These are phyloP conservation scores for Butorides virescens DNA, from an alignment of 2,113 vertebrate species.

Conservation along the genomic window DNA sequence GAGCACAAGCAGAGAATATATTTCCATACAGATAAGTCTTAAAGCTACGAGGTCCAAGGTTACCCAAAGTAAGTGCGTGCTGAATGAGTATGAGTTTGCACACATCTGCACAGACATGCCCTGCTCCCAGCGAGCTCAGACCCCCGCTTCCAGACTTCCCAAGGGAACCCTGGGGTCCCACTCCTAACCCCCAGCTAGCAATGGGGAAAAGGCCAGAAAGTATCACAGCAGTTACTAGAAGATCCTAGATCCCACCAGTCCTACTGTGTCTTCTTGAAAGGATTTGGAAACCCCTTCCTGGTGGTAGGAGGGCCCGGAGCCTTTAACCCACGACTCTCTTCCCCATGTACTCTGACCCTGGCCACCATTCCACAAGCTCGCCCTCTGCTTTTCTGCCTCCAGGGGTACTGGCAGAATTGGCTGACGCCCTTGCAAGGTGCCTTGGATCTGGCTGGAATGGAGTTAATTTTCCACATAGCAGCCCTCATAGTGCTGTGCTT, in stretches of 20 bases:
- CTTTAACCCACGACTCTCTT: not conserved
- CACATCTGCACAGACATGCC: not conserved
- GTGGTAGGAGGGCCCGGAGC: not conserved
- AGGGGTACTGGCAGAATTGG: not conserved
- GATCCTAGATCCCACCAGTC: not conserved
- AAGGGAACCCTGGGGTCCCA: not conserved
- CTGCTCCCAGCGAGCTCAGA: not conserved
- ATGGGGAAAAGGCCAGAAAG: not conserved
- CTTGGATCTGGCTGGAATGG: too few species aligned
- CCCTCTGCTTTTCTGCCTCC: not conserved
- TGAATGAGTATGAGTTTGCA: not conserved
- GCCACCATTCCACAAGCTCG: fast-evolving
- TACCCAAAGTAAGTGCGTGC: too few species aligned
- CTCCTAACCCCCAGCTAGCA: too few species aligned
- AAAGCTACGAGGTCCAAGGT: not conserved
- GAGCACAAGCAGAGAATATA: not conserved
- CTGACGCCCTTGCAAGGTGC: not conserved
- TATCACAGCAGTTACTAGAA: not conserved
- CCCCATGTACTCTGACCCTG: fast-evolving
- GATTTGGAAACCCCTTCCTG: not conserved
- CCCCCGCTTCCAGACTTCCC: not conserved
- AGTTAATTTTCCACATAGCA: too few species aligned
- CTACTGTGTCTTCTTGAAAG: not conserved
- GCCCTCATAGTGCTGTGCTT: too few species aligned
- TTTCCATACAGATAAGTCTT: not conserved